Evolutionary conservation across 2,113 vertebrate genomes (phyloP).

Genomic region (Urocolius indicus): DNA sequence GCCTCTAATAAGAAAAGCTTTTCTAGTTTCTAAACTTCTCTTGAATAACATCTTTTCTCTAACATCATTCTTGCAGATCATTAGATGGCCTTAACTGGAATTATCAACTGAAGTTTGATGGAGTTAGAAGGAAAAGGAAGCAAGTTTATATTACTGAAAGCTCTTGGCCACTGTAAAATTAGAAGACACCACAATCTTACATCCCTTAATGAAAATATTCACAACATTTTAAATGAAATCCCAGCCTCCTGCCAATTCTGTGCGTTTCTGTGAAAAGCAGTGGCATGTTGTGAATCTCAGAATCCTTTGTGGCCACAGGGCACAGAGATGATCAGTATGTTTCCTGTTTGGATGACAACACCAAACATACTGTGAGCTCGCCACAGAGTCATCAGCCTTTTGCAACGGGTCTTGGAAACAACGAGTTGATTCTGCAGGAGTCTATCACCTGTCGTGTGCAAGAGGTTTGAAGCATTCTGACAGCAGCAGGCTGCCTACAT

Average conservation of each 20-base stretch:
- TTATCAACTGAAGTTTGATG: neutral
- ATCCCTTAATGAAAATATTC: neutral
- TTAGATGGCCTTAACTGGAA: neutral
- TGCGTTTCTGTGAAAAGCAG: neutral
- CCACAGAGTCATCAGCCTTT: neutral
- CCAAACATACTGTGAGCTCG: neutral
- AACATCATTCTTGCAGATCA: neutral
- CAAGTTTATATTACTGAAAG: neutral
- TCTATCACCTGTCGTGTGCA: neutral
- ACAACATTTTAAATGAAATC: neutral
- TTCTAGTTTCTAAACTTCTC: neutral
- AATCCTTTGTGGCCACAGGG: neutral
- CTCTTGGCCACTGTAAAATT: neutral
- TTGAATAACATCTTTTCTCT: neutral
- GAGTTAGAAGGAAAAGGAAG: neutral
- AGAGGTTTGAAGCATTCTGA: neutral
- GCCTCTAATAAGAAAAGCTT: neutral
- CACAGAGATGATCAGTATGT: neutral
- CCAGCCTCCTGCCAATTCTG: slow-evolving; percentile 13
- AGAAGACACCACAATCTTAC: neutral
- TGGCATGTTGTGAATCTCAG: slow-evolving; percentile 9
- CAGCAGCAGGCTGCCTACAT: neutral
- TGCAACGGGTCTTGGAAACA: neutral
- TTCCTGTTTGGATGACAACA: slow-evolving; percentile 37
- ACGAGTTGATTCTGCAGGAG: neutral